Percentiles rank a stretch among this genome's conserved stretches.
Evolutionary conservation across 2,113 vertebrate genomes (phyloP).

Genomic region (Oncorhynchus gorbuscha): DNA sequence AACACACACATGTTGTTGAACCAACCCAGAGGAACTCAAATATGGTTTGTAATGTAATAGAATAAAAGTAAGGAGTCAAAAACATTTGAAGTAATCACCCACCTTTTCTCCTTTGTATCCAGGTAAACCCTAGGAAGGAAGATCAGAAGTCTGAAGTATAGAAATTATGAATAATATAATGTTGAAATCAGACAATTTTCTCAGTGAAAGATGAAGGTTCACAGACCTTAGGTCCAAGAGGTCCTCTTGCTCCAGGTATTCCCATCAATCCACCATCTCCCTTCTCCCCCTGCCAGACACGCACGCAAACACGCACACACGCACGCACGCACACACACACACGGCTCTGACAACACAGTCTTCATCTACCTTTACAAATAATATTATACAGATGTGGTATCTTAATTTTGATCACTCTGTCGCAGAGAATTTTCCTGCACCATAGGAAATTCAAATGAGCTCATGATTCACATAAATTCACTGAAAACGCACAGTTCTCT

Average conservation of each 20-base stretch:
- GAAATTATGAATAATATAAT: too few relatives aligned
- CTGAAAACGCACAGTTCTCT: too few relatives aligned
- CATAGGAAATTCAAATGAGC: too few relatives aligned
- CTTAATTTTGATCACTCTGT: too few relatives aligned
- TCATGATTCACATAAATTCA: too few relatives aligned
- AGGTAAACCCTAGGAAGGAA: constrained; percentile 82
- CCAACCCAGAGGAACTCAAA: too few relatives aligned
- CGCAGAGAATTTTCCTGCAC: too few relatives aligned
- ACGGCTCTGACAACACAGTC: background rate
- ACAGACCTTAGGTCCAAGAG: constrained; percentile 92
- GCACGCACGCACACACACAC: background rate
- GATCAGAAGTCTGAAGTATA: background rate
- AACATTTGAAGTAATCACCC: constrained; percentile 9
- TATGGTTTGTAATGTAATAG: too few relatives aligned
- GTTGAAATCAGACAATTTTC: too few relatives aligned
- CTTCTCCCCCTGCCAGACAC: constrained; percentile 86
- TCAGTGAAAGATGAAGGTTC: background rate
- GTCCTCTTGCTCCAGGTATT: constrained; percentile 92
- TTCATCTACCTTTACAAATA: background rate
- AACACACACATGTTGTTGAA: background rate
- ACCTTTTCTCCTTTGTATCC: constrained; percentile 98
- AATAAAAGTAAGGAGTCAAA: too few relatives aligned
- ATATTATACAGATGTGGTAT: too few relatives aligned
- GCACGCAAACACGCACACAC: background rate
- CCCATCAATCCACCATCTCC: constrained; percentile 91